phyloP scores from a whole-genome alignment of 2,797 vertebrate species.

The Botia kubotai region DNA sequence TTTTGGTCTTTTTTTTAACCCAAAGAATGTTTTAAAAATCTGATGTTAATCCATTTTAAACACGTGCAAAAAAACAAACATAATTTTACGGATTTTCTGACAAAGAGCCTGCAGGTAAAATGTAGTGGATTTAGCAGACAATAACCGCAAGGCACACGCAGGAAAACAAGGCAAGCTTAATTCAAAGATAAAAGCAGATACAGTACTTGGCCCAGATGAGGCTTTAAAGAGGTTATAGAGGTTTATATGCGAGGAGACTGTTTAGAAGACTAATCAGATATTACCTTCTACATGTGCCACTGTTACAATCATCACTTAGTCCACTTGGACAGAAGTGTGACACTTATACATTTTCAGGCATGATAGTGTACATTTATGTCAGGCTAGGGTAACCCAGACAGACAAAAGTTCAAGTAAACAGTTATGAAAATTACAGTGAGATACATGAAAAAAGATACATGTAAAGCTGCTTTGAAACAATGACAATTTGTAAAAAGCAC shows the following conservation, averaged over 20 bases:
- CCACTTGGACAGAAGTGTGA: conserved; percentile 25
- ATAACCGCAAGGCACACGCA: neutral
- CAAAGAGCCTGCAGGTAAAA: neutral
- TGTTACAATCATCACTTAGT: neutral
- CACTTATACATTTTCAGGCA: neutral
- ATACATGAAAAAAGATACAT: too few relatives aligned
- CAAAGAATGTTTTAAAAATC: too few relatives aligned
- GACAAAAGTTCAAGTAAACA: neutral
- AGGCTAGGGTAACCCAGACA: conserved; percentile 2
- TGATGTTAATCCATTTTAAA: too few relatives aligned
- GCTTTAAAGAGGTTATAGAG: neutral
- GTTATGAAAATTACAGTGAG: neutral
- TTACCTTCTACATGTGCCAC: neutral
- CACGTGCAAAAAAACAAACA: too few relatives aligned
- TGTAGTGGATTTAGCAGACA: neutral
- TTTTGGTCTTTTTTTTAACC: too few relatives aligned
- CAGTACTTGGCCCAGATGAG: neutral
- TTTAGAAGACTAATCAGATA: neutral
- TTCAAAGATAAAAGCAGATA: neutral
- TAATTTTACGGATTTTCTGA: too few relatives aligned
- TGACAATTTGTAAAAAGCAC: too few relatives aligned
- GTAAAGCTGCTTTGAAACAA: too few relatives aligned
- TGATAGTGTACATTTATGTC: neutral
- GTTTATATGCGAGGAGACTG: neutral
- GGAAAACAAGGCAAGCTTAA: neutral